These are phyloP conservation scores for Siphamia tubifer DNA, from an alignment of 2,113 vertebrate species.

Conservation along the genomic window DNA sequence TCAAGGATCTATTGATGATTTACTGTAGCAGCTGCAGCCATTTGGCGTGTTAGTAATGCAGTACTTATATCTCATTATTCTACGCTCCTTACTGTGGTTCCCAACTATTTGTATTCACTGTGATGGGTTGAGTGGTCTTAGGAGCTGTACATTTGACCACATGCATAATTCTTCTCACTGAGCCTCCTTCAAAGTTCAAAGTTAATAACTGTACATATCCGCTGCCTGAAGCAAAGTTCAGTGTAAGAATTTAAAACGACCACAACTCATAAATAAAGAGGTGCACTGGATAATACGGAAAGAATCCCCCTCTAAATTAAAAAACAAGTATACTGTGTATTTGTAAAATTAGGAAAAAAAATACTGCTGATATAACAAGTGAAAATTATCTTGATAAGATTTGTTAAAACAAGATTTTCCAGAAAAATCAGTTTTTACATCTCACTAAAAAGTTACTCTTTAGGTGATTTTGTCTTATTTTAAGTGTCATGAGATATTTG, in stretches of 20 bases:
- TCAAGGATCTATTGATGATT: neutral
- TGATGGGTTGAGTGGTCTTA: neutral
- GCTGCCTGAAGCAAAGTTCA: neutral
- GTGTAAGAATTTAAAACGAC: neutral
- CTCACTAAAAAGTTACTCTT: too few species aligned
- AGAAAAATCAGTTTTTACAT: too few species aligned
- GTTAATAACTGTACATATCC: neutral
- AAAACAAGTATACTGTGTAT: too few species aligned
- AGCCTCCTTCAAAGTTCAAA: neutral
- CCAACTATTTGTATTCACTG: conserved; percentile 13
- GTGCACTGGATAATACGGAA: too few species aligned
- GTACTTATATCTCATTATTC: conserved; percentile 26
- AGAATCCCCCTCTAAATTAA: too few species aligned
- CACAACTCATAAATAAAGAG: neutral
- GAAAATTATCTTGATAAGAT: too few species aligned
- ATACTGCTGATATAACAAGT: too few species aligned
- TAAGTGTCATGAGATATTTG: too few species aligned
- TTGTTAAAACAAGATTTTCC: too few species aligned
- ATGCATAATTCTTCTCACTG: neutral
- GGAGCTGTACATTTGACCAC: neutral
- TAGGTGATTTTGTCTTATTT: too few species aligned
- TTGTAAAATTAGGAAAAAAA: too few species aligned
- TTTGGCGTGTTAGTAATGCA: conserved; percentile 26
- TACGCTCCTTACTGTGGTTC: neutral
- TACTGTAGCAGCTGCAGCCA: neutral